Evolutionary conservation across 1,140 invertebrate species (phyloP).

Genomic region (Ruditapes philippinarum): DNA sequence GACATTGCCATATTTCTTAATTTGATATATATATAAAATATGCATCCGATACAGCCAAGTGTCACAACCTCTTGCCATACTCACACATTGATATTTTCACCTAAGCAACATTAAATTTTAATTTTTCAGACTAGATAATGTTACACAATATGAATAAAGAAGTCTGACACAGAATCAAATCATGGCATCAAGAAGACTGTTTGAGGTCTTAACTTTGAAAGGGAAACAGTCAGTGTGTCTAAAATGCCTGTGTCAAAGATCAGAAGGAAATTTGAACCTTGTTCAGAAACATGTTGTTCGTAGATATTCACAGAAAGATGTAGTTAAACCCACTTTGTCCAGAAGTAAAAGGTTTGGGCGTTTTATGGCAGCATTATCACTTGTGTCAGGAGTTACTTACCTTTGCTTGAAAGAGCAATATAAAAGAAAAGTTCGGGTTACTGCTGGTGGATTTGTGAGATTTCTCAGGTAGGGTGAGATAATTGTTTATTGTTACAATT

Average conservation of each 20-base stretch:
- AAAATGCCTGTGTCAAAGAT: background rate
- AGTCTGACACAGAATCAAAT: background rate
- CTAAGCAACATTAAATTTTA: too few species aligned
- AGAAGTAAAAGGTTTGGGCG: background rate
- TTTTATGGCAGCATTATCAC: background rate
- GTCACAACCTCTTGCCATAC: too few species aligned
- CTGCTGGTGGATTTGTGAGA: slow-evolving; percentile 56
- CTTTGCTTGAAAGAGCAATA: slow-evolving; percentile 51
- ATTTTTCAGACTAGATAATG: too few species aligned
- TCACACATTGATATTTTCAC: too few species aligned
- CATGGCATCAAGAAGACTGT: background rate
- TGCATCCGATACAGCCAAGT: too few species aligned
- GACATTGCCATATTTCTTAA: too few species aligned
- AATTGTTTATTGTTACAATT: too few species aligned
- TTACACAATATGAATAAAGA: too few species aligned
- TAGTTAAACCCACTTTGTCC: background rate
- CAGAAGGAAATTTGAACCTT: background rate
- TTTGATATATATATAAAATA: too few species aligned
- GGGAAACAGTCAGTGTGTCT: background rate
- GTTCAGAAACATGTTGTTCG: background rate
- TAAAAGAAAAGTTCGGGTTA: slow-evolving; percentile 62
- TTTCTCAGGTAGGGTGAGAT: slow-evolving; percentile 63
- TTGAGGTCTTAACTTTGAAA: background rate
- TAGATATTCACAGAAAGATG: background rate
- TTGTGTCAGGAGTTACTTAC: slow-evolving; percentile 22